A percentile compares a stretch with the other conserved stretches of the same genome.
Conservation (phyloP, 92 coral and sea anemone genomes). For the Parazoanthus atlanticus region DNA sequence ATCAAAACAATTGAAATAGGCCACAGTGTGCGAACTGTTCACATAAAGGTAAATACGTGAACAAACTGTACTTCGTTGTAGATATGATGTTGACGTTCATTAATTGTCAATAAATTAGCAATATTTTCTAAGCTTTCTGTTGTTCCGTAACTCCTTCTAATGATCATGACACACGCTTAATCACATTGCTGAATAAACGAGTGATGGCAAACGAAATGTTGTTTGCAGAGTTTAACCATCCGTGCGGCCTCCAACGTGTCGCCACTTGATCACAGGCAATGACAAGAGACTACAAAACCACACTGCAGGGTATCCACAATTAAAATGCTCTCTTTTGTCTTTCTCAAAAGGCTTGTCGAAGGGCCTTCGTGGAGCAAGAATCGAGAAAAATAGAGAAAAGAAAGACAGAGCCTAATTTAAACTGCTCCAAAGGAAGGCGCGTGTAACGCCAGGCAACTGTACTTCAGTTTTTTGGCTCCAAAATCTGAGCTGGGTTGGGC, state of each 20-base stretch:
- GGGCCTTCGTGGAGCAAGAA: background rate
- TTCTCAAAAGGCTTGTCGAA: slow-evolving; percentile 1
- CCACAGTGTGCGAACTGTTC: background rate
- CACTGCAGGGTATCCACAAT: slow-evolving; percentile 26
- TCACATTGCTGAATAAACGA: background rate
- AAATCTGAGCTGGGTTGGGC: background rate
- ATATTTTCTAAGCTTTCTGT: background rate
- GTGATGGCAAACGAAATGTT: background rate
- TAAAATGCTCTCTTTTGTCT: slow-evolving; percentile 17
- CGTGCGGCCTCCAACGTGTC: background rate
- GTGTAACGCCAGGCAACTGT: slow-evolving; percentile 22
- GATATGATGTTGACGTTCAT: background rate
- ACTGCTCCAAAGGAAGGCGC: background rate
- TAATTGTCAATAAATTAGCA: background rate
- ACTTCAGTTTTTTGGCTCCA: background rate
- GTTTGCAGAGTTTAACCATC: background rate
- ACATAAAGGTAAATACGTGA: background rate
- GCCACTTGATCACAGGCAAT: background rate
- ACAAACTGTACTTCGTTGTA: background rate
- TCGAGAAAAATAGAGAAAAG: slow-evolving; percentile 5
- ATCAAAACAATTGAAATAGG: background rate
- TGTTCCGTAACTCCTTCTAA: background rate
- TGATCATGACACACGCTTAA: background rate
- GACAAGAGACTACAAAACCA: background rate
- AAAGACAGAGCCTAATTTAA: background rate